Evolutionary conservation across 2,888 invertebrate genomes (phyloP).

Genomic region (Helleia helle): DNA sequence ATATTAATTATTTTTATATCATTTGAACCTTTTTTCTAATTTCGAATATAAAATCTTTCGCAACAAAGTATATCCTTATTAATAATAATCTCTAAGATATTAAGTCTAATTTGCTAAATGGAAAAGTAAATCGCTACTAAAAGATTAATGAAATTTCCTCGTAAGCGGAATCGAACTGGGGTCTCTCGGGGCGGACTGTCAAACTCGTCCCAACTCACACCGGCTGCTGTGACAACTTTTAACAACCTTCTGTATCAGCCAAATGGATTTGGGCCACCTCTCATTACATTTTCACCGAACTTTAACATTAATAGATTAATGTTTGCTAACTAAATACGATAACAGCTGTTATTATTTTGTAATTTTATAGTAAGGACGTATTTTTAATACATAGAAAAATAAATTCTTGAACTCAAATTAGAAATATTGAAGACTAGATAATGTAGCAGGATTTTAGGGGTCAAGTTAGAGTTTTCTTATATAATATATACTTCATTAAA

Average conservation of each 20-base stretch:
- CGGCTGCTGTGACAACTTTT: conserved; percentile 63
- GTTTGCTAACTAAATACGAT: conserved; percentile 3
- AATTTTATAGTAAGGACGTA: too few relatives aligned
- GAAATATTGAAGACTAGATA: too few relatives aligned
- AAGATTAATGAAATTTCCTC: conserved; percentile 62
- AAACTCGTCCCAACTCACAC: conserved; percentile 52
- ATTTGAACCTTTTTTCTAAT: too few relatives aligned
- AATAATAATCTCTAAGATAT: conserved; percentile 1
- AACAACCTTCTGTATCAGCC: conserved; percentile 63
- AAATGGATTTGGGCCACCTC: conserved; percentile 54
- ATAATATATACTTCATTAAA: too few relatives aligned
- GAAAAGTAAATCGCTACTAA: conserved; percentile 24
- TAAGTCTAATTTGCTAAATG: conserved; percentile 4
- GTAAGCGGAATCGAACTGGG: conserved; percentile 55
- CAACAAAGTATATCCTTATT: background rate
- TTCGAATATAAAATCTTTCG: too few relatives aligned
- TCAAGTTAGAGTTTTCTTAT: too few relatives aligned
- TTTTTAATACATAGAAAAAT: too few relatives aligned
- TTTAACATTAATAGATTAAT: conserved; percentile 14
- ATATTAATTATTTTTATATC: too few relatives aligned
- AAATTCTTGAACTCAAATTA: too few relatives aligned
- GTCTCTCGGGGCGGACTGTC: conserved; percentile 51
- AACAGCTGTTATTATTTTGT: background rate
- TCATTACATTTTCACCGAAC: conserved; percentile 35
- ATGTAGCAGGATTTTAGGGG: too few relatives aligned